A percentile compares a stretch with the other conserved stretches of the same genome.
These are phyloP conservation scores for Tortricodes alternella DNA, from an alignment of 2,888 invertebrate species.

Conservation along the genomic window DNA sequence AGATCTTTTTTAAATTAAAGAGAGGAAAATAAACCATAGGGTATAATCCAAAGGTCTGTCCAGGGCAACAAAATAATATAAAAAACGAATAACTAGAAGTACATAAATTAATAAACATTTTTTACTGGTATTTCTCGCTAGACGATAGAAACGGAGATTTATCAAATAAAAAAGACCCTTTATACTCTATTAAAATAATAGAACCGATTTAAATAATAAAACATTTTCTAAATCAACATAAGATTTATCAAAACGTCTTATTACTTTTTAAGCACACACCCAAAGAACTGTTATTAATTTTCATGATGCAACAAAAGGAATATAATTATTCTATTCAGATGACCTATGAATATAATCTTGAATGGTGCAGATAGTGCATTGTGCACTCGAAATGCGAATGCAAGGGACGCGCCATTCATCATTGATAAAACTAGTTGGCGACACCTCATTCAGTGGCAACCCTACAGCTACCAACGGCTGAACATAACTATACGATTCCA, in stretches of 20 bases:
- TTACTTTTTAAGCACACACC: neutral
- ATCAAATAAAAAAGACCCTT: no score
- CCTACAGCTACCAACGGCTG: slow-evolving; percentile 15
- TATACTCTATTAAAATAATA: no score
- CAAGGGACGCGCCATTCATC: slow-evolving; percentile 51
- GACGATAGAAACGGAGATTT: no score
- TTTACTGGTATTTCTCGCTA: no score
- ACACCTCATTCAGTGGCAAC: slow-evolving; percentile 55
- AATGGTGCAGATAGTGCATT: slow-evolving; percentile 12
- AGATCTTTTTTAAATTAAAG: no score
- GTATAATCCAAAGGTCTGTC: no score
- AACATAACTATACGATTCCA: neutral
- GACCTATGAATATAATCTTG: slow-evolving; percentile 23
- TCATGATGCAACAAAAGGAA: slow-evolving; percentile 15
- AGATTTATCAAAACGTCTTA: neutral
- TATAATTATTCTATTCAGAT: slow-evolving; percentile 10
- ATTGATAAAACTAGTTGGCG: slow-evolving; percentile 67
- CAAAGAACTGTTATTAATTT: neutral
- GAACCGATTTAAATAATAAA: no score
- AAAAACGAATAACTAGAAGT: no score
- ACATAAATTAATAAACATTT: no score
- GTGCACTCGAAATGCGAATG: slow-evolving; percentile 15
- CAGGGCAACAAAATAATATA: no score
- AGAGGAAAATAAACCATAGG: no score
- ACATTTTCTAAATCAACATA: neutral